Conservation (phyloP, 2,888 invertebrate genomes). For the Onchidella celtica region DNA sequence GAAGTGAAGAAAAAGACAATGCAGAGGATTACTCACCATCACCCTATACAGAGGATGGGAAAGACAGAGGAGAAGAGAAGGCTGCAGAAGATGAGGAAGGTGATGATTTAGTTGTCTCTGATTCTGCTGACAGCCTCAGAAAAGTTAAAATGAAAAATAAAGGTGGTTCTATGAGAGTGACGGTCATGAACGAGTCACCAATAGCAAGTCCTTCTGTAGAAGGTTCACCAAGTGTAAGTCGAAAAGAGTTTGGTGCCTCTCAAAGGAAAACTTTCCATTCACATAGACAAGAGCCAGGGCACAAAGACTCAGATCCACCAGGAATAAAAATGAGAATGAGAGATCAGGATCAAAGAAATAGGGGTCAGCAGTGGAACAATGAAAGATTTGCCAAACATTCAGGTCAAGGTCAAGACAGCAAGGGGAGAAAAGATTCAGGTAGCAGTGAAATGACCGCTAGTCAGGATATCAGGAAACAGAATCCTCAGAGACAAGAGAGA, state of each 20-base stretch:
- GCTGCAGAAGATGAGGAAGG: conserved; percentile 27
- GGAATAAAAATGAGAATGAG: conserved; percentile 39
- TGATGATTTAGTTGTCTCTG: conserved; percentile 40
- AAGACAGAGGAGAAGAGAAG: conserved; percentile 49
- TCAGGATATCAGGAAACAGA: conserved; percentile 9
- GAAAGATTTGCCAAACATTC: background rate
- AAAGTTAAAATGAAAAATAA: conserved; percentile 57
- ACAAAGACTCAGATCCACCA: background rate
- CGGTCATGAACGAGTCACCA: conserved; percentile 54
- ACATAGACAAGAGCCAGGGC: conserved; percentile 5
- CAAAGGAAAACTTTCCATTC: background rate
- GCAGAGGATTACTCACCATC: background rate
- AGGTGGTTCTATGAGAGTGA: conserved; percentile 66
- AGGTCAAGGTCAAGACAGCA: background rate
- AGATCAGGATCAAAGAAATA: conserved; percentile 19
- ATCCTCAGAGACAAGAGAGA: background rate
- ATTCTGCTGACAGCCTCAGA: conserved; percentile 37
- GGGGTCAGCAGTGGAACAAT: background rate
- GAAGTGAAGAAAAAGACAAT: conserved; percentile 40
- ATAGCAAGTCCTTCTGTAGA: background rate
- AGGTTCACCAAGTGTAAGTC: background rate
- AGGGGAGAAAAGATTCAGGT: conserved; percentile 53
- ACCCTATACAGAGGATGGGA: conserved; percentile 46
- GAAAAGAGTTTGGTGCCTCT: background rate
- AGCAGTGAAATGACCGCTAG: background rate